Evolutionary conservation across 2,797 vertebrate species (phyloP).

Genomic region (Pteronotus mesoamericanus): DNA sequence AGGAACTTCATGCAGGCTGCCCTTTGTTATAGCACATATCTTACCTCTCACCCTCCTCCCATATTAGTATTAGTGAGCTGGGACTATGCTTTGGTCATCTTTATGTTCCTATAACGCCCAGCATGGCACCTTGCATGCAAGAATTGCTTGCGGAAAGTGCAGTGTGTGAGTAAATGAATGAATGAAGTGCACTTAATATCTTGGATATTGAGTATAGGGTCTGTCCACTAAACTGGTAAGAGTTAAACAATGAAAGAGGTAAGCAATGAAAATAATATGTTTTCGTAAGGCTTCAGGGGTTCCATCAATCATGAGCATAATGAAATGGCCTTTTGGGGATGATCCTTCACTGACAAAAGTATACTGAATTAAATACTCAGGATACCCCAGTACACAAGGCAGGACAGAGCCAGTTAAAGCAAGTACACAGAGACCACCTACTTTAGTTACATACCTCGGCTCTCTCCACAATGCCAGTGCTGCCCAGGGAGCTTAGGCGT

Average conservation of each 20-base stretch:
- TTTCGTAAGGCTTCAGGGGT: neutral
- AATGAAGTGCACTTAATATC: neutral
- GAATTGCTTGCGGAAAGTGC: neutral
- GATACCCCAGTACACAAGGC: neutral
- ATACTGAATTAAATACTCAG: neutral
- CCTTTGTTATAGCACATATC: neutral
- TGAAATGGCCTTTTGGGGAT: neutral
- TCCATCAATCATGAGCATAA: neutral
- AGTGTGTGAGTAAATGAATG: neutral
- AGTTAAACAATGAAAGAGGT: neutral
- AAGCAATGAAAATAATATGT: neutral
- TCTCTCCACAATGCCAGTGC: neutral
- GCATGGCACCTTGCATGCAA: neutral
- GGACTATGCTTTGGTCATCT: neutral
- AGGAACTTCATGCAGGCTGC: neutral
- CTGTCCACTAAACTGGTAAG: neutral
- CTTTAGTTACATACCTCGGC: neutral
- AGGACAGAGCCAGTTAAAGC: neutral
- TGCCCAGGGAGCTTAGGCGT: neutral
- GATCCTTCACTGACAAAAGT: neutral
- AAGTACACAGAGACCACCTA: neutral
- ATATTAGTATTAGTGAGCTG: neutral
- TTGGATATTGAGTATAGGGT: neutral
- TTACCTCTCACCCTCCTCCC: neutral
- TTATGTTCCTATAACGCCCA: neutral